These are phyloP conservation scores for Myripristis murdjan DNA, from an alignment of 2,797 vertebrate species.

Conservation along the genomic window DNA sequence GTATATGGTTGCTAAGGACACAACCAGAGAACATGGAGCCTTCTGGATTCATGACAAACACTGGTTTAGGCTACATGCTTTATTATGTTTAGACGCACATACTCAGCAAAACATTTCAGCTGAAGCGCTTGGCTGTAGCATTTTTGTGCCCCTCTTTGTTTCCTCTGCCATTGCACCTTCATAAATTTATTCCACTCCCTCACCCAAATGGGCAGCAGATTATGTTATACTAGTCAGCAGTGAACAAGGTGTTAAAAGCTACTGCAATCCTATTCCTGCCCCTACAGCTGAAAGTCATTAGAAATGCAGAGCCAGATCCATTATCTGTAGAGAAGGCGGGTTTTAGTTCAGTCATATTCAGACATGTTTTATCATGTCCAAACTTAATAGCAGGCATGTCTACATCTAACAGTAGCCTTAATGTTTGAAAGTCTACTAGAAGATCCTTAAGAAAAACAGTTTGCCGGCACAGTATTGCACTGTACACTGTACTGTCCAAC, in stretches of 20 bases:
- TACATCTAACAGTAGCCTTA: slow-evolving; percentile 31
- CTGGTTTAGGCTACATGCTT: slow-evolving; percentile 49
- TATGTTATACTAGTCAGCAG: slow-evolving; percentile 46
- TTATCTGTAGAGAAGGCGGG: slow-evolving; percentile 47
- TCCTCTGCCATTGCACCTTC: background rate
- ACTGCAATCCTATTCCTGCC: slow-evolving; percentile 39
- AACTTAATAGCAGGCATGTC: slow-evolving; percentile 33
- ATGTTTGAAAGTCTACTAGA: slow-evolving; percentile 11
- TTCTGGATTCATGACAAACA: slow-evolving; percentile 67
- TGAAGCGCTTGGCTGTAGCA: background rate
- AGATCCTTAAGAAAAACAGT: background rate
- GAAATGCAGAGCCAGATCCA: slow-evolving; percentile 49
- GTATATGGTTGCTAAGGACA: slow-evolving; percentile 63
- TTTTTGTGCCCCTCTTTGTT: slow-evolving; percentile 4
- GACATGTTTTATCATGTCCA: slow-evolving; percentile 70
- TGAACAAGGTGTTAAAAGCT: slow-evolving; percentile 65
- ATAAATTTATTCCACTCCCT: slow-evolving; percentile 16
- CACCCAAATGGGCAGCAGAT: slow-evolving; percentile 45
- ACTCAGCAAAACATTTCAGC: slow-evolving; percentile 1
- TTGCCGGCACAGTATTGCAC: background rate
- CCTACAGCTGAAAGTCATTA: slow-evolving; percentile 68
- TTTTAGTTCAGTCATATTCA: slow-evolving; percentile 51
- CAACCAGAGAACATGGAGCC: slow-evolving; percentile 68
- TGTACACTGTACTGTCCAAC: background rate
- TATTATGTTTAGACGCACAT: slow-evolving; percentile 21